Percentiles rank a stretch among this genome's conserved stretches.
Conservation (phyloP, 1,140 invertebrate genomes). For the Chrysoperla carnea region DNA sequence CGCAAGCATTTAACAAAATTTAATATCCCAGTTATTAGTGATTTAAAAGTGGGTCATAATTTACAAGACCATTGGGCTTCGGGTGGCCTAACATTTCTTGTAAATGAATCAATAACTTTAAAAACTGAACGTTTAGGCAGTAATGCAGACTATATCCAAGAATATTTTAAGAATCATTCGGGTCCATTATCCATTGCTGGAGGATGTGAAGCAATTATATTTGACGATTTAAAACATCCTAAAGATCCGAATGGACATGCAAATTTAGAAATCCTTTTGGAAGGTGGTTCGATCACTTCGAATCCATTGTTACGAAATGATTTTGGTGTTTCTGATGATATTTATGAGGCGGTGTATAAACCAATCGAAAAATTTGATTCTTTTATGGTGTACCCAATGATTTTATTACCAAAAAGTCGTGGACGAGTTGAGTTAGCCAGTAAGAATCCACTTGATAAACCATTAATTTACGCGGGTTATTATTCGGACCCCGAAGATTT, state of each 20-base stretch:
- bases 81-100: constrained; percentile 22
- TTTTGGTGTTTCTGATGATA: constrained; percentile 36
- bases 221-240: constrained; percentile 50
- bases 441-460: constrained; percentile 39
- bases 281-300: constrained; percentile 29
- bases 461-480: constrained; percentile 45
- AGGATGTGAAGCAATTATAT: constrained; percentile 61
- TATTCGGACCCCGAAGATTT: constrained; percentile 28
- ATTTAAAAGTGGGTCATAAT: constrained; percentile 34
- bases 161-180: constrained; percentile 30
- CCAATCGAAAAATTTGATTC: constrained; percentile 30
- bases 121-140: constrained; percentile 18
- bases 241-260: constrained; percentile 42
- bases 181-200: constrained; percentile 62
- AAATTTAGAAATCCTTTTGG: constrained; percentile 55
- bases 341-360: constrained; percentile 30
- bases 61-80: constrained; percentile 32
- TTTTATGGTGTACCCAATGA: constrained; percentile 41
- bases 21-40: constrained; percentile 21
- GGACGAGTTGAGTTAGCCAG: constrained; percentile 34
- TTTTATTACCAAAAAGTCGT: constrained; percentile 37
- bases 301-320: constrained; percentile 29
- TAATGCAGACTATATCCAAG: constrained; percentile 27
- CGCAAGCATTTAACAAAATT: constrained; percentile 29
- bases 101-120: constrained; percentile 23